Conservation (phyloP, 2,113 vertebrate species). For the Zeus faber region DNA sequence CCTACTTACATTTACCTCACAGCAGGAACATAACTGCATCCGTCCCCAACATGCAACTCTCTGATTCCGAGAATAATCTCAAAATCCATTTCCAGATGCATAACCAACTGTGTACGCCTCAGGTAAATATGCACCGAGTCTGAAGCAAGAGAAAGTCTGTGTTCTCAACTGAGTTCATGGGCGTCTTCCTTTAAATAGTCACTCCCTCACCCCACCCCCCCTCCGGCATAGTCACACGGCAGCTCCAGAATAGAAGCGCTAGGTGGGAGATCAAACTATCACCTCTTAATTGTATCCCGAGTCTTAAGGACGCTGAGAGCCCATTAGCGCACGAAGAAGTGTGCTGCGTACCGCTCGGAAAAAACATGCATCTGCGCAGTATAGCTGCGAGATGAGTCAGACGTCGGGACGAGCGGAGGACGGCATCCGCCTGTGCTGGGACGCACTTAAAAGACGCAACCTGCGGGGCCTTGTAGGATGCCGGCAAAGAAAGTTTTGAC, state of each 20-base stretch:
- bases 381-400: conserved; percentile 63
- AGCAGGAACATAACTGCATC: too few relatives aligned
- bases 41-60: too few relatives aligned
- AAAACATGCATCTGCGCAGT: conserved; percentile 60
- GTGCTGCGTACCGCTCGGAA: conserved; percentile 51
- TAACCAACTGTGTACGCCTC: too few relatives aligned
- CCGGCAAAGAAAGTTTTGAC: conserved; percentile 45
- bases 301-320: conserved; percentile 71
- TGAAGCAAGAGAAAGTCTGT: conserved; percentile 25
- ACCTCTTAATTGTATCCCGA: conserved; percentile 76
- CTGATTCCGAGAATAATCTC: too few relatives aligned
- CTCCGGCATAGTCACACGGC: conserved; percentile 62
- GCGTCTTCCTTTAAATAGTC: conserved; percentile 61
- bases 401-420: not conserved
- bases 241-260: conserved; percentile 67
- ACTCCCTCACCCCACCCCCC: conserved; percentile 50
- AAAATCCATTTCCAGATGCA: too few relatives aligned
- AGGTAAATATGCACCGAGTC: too few relatives aligned
- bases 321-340: conserved; percentile 66
- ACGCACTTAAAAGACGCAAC: conserved; percentile 30
- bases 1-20: too few relatives aligned
- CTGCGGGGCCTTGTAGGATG: conserved; percentile 35
- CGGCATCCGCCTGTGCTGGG: conserved; percentile 60
- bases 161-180: conserved; percentile 42
- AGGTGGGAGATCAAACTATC: conserved; percentile 75